Evolutionary conservation across 2,113 vertebrate genomes (phyloP), one percentile per base, ranked within the genome.

Genomic region (Paedocypris sp.): DNA sequence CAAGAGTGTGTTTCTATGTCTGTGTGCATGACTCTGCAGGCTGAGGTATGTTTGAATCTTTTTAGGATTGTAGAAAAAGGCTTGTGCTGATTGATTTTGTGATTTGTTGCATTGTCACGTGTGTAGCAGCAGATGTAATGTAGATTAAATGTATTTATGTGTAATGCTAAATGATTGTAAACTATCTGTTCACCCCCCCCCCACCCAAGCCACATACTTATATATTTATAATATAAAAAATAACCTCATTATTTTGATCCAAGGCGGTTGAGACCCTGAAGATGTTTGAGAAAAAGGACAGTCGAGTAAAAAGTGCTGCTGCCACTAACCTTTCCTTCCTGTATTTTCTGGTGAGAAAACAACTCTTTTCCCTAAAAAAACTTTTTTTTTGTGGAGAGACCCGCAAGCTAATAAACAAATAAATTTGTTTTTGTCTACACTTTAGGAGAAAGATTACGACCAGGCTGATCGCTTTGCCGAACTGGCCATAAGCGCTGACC

Each of bases 211-310:
- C 23, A 9, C 13, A n/a, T n/a, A n/a, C n/a, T n/a, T n/a, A n/a
- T n/a, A n/a, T n/a, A n/a, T n/a, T n/a, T n/a, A n/a, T n/a, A n/a
- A n/a, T n/a, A 11, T 66, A 6, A 38, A 15, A 45, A 4, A 28
- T 13, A 51, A 22, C 4, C 19, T 15, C 31, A 46, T 9, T 18
- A 15, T 20, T 26, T 13, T 42, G 28, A 63, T 12, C 33, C 26
- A 73, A 98, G 94, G 93, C 94, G 28, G 83, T 93, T 42, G 91
- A 95, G 64, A 93, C 89, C 1, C 78, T 98, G 70, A 99, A 97
- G 84, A 90, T 87, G 45, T 96, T 98, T 79, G 94, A 94, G 77
- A 98, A 94, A 77, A 98, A 91, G 62, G 94, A 96, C 62, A 94
- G 89, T 75, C 80, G 93, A 77, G 91, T 96, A 43, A 99, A 98